Percentiles rank a stretch among this genome's conserved stretches.
Evolutionary conservation across 2,888 invertebrate species (phyloP).

Genomic region (Dysmachus trigonus): DNA sequence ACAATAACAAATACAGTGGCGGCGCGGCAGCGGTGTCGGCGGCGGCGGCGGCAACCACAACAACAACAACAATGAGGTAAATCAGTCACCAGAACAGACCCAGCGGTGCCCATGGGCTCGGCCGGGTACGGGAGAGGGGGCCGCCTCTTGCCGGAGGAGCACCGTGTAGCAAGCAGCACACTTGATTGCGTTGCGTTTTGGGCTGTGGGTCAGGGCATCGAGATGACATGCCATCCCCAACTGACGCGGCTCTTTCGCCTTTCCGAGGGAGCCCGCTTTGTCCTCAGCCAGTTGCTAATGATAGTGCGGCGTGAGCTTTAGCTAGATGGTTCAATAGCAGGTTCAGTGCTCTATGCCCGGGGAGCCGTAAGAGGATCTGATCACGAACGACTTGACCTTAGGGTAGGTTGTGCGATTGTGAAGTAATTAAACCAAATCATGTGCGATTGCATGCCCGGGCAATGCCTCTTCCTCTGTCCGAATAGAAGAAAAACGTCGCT

Average conservation of each 20-base stretch:
- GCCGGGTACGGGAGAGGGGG: neutral
- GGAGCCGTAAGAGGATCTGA: conserved; percentile 14
- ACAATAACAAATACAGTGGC: neutral
- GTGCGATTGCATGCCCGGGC: conserved; percentile 31
- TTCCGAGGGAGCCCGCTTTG: neutral
- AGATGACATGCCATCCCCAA: conserved; percentile 48
- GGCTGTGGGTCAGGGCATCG: conserved; percentile 36
- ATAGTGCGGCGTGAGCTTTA: neutral
- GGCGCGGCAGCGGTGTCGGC: neutral
- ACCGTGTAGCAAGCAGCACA: conserved; percentile 11
- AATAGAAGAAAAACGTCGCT: neutral
- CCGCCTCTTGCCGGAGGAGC: neutral
- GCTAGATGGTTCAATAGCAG: conserved; percentile 27
- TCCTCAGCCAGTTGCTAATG: neutral
- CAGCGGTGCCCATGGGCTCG: neutral
- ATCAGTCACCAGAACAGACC: conserved; percentile 30
- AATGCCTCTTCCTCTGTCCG: neutral
- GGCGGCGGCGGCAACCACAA: too few species aligned
- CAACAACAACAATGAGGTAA: conserved; percentile 21
- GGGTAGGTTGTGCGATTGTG: conserved; percentile 36
- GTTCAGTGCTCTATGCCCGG: conserved; percentile 27
- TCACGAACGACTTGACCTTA: conserved; percentile 34
- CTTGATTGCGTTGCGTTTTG: conserved; percentile 44
- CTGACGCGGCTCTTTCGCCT: neutral
- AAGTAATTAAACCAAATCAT: conserved; percentile 32